These are phyloP conservation scores for Orbicella faveolata DNA, from an alignment of 64 coral and sea anemone species.

Conservation along the genomic window DNA sequence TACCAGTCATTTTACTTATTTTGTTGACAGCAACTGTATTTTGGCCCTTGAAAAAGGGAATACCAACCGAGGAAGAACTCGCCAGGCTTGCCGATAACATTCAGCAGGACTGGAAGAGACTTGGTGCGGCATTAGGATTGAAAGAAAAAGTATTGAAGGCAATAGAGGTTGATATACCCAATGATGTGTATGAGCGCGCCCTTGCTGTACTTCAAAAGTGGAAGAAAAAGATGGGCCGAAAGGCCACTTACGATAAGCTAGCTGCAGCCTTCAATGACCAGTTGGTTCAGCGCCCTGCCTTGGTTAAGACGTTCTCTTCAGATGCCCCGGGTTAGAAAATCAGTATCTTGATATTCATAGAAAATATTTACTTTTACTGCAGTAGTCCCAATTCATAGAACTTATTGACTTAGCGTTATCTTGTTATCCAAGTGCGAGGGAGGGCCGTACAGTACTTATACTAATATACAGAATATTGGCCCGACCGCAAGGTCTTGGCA, in stretches of 20 bases:
- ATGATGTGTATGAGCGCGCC: neutral
- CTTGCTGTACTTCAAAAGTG: conserved; percentile 2
- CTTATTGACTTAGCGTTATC: too few species aligned
- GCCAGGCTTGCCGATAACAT: neutral
- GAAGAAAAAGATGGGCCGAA: neutral
- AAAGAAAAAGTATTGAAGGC: neutral
- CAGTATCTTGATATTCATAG: too few species aligned
- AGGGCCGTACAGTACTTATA: too few species aligned
- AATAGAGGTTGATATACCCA: neutral
- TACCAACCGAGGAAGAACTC: neutral
- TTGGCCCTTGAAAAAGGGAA: conserved; percentile 20
- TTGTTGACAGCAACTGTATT: neutral
- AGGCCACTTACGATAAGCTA: neutral
- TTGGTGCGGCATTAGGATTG: neutral
- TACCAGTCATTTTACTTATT: neutral
- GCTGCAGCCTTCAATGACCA: conserved; percentile 1
- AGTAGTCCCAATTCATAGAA: too few species aligned
- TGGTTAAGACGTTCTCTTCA: neutral
- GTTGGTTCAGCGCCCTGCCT: neutral
- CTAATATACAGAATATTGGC: too few species aligned
- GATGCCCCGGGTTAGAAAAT: neutral
- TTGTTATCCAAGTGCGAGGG: too few species aligned
- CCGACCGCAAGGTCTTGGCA: too few species aligned
- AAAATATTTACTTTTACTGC: too few species aligned
- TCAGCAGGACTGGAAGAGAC: neutral